Percentiles rank a stretch among this genome's conserved stretches.
Evolutionary conservation across 2,888 invertebrate genomes (phyloP).

Genomic region (Plagodis dolabraria): DNA sequence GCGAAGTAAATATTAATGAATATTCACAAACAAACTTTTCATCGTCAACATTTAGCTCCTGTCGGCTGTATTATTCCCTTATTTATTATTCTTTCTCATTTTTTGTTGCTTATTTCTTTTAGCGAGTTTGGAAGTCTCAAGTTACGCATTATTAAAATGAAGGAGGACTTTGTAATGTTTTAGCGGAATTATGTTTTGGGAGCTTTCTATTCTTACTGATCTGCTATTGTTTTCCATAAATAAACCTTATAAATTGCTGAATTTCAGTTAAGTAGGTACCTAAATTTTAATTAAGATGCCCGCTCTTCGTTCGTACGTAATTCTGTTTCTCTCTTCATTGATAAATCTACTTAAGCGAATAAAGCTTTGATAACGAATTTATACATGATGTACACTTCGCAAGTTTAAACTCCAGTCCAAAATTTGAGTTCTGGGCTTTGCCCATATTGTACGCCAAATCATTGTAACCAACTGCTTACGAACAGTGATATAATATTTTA

Average conservation of each 20-base stretch:
- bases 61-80: constrained; percentile 46
- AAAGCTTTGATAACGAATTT: constrained; percentile 6
- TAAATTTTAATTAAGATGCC: constrained; percentile 19
- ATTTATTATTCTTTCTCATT: constrained; percentile 55
- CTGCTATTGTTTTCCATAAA: constrained; percentile 19
- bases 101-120: constrained; percentile 54
- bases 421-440: too few species aligned
- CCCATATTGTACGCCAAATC: too few species aligned
- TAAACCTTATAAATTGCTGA: constrained; percentile 13
- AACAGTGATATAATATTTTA: too few species aligned
- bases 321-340: constrained; percentile 10
- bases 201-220: constrained; percentile 6
- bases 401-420: too few species aligned
- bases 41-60: constrained; percentile 45
- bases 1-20: neutral
- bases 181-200: constrained; percentile 31
- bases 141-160: constrained; percentile 56
- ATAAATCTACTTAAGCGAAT: constrained; percentile 12
- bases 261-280: constrained; percentile 9
- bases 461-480: too few species aligned
- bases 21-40: constrained; percentile 49
- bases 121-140: constrained; percentile 41
- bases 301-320: constrained; percentile 3
- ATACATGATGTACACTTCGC: too few species aligned
- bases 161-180: constrained; percentile 40